These are phyloP conservation scores for Halocaridina rubra DNA, from an alignment of 2,888 invertebrate species.

Conservation along the genomic window DNA sequence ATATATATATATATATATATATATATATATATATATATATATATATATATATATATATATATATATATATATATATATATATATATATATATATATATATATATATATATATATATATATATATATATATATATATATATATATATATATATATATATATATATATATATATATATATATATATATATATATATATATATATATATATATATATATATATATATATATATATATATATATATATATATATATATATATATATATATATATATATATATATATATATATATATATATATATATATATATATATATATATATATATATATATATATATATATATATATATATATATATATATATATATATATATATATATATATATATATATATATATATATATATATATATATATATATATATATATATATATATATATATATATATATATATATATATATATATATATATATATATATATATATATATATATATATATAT, in stretches of 20 bases:
- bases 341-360: background rate
- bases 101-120: background rate
- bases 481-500: background rate
- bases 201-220: background rate
- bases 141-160: background rate
- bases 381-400: background rate
- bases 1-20: background rate
- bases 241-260: background rate
- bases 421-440: background rate
- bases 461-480: background rate
- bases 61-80: background rate
- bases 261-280: background rate
- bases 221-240: background rate
- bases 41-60: background rate
- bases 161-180: background rate
- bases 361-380: background rate
- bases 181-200: background rate
- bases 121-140: background rate
- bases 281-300: background rate
- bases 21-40: background rate
- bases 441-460: background rate
- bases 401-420: background rate
- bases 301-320: background rate
- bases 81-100: background rate
- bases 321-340: background rate